Evolutionary conservation across 2,888 invertebrate species (phyloP).

Genomic region (Glyphotaelius pellucidus): DNA sequence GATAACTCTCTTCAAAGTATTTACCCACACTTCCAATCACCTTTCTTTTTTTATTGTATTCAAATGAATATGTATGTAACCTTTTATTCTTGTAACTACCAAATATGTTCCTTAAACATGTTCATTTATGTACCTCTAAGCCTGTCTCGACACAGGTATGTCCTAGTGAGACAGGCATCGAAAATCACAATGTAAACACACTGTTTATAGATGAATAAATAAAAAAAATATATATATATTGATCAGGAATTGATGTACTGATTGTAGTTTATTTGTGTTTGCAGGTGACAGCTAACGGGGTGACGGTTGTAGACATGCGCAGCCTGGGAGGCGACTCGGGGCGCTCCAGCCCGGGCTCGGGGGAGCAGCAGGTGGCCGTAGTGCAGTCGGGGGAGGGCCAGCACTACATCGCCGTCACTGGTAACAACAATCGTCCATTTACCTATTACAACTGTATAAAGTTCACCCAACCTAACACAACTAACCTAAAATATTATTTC

Average conservation of each 20-base stretch:
- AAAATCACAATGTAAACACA: too few species aligned
- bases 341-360: slow-evolving; percentile 76
- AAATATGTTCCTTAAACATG: too few species aligned
- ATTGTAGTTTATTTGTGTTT: background rate
- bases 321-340: slow-evolving; percentile 73
- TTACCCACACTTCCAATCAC: too few species aligned
- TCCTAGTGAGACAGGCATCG: too few species aligned
- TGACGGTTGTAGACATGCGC: slow-evolving; percentile 74
- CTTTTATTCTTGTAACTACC: too few species aligned
- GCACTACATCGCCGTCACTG: slow-evolving; percentile 85
- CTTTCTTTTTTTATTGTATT: too few species aligned
- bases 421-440: slow-evolving; percentile 71
- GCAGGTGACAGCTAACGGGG: slow-evolving; percentile 74
- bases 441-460: background rate
- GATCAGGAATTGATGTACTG: background rate
- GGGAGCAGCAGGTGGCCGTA: slow-evolving; percentile 76
- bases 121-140: too few species aligned
- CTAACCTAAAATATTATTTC: background rate
- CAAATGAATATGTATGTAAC: too few species aligned
- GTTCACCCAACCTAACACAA: background rate
- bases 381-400: slow-evolving; percentile 72
- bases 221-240: too few species aligned
- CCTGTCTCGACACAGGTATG: too few species aligned
- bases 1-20: too few species aligned
- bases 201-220: too few species aligned